Evolutionary conservation across 2,888 invertebrate species (phyloP).

Genomic region (Strigamia maritima): DNA sequence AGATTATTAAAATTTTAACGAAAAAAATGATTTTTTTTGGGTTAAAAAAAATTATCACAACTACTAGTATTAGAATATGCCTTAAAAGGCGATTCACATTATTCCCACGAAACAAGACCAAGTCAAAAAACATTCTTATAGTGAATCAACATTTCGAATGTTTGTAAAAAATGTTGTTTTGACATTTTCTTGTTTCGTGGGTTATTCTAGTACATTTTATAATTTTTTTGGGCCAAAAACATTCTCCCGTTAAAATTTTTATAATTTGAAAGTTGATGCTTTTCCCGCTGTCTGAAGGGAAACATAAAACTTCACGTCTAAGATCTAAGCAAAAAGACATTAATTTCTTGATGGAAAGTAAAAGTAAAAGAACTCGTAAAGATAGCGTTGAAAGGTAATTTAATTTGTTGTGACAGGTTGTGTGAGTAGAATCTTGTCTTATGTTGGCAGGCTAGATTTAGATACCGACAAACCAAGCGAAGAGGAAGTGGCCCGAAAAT

Average conservation of each 20-base stretch:
- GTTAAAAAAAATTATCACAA: too few relatives aligned
- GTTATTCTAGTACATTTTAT: too few relatives aligned
- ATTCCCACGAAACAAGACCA: too few relatives aligned
- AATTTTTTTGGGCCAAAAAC: not conserved
- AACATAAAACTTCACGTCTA: not conserved
- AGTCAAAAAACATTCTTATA: too few relatives aligned
- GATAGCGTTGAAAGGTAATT: slow-evolving; percentile 20
- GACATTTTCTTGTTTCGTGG: too few relatives aligned
- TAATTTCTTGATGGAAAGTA: not conserved
- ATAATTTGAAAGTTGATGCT: not conserved
- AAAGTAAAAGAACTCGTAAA: slow-evolving; percentile 1
- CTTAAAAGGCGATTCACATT: too few relatives aligned
- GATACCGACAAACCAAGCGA: slow-evolving; percentile 58
- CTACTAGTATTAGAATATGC: too few relatives aligned
- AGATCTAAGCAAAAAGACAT: slow-evolving; percentile 2
- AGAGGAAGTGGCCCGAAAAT: slow-evolving; percentile 59
- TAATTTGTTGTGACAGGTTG: slow-evolving; percentile 6
- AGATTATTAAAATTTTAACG: too few relatives aligned
- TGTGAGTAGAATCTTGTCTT: not conserved
- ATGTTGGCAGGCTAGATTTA: slow-evolving; percentile 54
- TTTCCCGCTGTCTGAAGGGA: not conserved
- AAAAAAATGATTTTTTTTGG: too few relatives aligned
- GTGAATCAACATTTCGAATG: too few relatives aligned
- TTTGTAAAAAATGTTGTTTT: too few relatives aligned
- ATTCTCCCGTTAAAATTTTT: not conserved